A percentile compares a stretch with the other conserved stretches of the same genome.
Conservation (phyloP, 2,797 vertebrate genomes). For the Platalea minor region DNA sequence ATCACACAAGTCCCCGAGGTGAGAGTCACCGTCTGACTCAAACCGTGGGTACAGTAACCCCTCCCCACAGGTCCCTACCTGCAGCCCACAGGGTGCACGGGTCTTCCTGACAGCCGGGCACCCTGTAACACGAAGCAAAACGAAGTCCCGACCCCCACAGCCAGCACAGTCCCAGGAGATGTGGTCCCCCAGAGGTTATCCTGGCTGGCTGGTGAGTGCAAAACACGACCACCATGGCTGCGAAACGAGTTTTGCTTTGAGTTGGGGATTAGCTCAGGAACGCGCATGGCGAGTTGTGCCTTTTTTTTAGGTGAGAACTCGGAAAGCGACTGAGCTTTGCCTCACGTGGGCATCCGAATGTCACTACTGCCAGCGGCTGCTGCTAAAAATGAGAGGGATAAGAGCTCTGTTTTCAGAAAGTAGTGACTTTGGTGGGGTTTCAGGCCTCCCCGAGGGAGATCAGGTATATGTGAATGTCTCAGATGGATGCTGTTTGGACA, state of each 20-base stretch:
- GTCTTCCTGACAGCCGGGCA: fast-evolving
- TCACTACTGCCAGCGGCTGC: background rate
- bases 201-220: background rate
- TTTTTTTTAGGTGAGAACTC: background rate
- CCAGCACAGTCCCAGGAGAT: background rate
- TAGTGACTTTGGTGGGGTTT: background rate
- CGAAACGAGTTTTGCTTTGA: background rate
- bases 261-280: background rate
- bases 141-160: background rate
- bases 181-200: background rate
- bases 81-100: background rate
- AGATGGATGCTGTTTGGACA: background rate
- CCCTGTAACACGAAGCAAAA: background rate
- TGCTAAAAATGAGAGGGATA: background rate
- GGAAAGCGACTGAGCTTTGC: background rate
- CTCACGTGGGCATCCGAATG: background rate
- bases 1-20: background rate
- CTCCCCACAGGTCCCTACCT: background rate
- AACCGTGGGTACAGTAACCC: fast-evolving
- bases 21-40: background rate
- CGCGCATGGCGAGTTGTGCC: fast-evolving
- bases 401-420: background rate
- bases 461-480: background rate
- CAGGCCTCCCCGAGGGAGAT: background rate
- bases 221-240: background rate